These are phyloP conservation scores for Dysdera silvatica DNA, from an alignment of 1,140 invertebrate genomes.

Conservation along the genomic window DNA sequence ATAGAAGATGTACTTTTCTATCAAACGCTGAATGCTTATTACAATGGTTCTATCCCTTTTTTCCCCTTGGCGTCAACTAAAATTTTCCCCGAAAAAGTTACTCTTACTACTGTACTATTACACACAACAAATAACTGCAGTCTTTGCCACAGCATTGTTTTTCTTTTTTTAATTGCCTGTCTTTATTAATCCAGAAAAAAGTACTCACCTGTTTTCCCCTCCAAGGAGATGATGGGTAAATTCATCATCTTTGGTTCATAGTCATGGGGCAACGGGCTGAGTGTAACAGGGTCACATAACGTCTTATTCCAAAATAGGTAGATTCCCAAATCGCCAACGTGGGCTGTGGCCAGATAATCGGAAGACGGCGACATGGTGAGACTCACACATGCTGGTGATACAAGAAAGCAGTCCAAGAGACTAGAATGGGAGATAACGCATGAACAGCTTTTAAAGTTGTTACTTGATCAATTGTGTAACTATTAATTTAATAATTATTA, in stretches of 20 bases:
- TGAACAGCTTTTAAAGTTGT: background rate
- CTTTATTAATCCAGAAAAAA: no score
- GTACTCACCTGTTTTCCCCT: conserved; percentile 5
- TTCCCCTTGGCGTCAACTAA: no score
- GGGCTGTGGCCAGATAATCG: conserved; percentile 79
- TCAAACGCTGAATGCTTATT: no score
- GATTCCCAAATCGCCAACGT: conserved; percentile 78
- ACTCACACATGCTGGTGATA: conserved; percentile 68
- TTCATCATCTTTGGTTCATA: conserved; percentile 52
- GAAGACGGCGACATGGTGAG: conserved; percentile 82
- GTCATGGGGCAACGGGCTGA: conserved; percentile 59
- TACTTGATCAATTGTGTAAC: no score
- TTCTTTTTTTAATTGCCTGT: conserved; percentile 20
- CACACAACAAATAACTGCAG: no score
- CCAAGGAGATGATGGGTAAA: conserved; percentile 48
- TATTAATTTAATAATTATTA: no score
- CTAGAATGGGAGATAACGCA: conserved; percentile 30
- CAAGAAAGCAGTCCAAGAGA: conserved; percentile 50
- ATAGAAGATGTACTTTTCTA: no score
- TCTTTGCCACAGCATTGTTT: no score
- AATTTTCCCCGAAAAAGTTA: no score
- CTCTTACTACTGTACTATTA: no score
- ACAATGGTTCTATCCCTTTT: no score
- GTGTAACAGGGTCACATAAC: conserved; percentile 67
- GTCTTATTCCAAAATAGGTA: conserved; percentile 90